Evolutionary conservation across 2,888 invertebrate genomes (phyloP).

Genomic region (Eledone cirrhosa): DNA sequence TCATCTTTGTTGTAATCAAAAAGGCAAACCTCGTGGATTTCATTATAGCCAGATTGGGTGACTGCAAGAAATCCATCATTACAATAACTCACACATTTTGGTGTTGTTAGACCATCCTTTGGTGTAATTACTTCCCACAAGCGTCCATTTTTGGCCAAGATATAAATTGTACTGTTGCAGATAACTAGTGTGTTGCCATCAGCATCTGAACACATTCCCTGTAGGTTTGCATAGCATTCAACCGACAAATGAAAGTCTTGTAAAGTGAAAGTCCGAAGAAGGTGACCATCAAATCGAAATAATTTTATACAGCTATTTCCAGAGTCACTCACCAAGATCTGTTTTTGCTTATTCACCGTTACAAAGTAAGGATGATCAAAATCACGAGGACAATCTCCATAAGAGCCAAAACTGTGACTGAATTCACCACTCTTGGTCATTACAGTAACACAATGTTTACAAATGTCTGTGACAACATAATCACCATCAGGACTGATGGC

Average conservation of each 20-base stretch:
- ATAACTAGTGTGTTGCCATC: slow-evolving; percentile 60
- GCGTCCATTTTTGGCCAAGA: slow-evolving; percentile 59
- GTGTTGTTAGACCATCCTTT: slow-evolving; percentile 56
- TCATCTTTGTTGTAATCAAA: slow-evolving; percentile 59
- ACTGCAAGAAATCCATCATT: slow-evolving; percentile 50
- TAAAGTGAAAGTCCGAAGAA: slow-evolving; percentile 51
- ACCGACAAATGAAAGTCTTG: slow-evolving; percentile 53
- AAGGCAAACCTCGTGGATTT: slow-evolving; percentile 54
- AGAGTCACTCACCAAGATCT: slow-evolving; percentile 61
- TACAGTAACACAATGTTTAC: slow-evolving; percentile 56
- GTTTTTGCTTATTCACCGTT: slow-evolving; percentile 54
- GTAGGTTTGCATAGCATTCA: slow-evolving; percentile 51
- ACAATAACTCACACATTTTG: slow-evolving; percentile 57
- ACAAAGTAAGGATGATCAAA: slow-evolving; percentile 63
- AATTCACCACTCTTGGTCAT: slow-evolving; percentile 51
- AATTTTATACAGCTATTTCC: slow-evolving; percentile 62
- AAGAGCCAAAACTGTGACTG: slow-evolving; percentile 55
- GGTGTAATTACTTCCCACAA: slow-evolving; percentile 61
- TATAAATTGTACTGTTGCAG: slow-evolving; percentile 59
- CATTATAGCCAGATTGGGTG: slow-evolving; percentile 52
- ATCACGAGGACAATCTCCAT: slow-evolving; percentile 52
- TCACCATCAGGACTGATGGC: slow-evolving; percentile 51
- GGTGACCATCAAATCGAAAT: slow-evolving; percentile 58
- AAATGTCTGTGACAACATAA: slow-evolving; percentile 58
- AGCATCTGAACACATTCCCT: slow-evolving; percentile 56